phyloP scores from a whole-genome alignment of 2,888 invertebrate genomes.

The Dioctria linearis region DNA sequence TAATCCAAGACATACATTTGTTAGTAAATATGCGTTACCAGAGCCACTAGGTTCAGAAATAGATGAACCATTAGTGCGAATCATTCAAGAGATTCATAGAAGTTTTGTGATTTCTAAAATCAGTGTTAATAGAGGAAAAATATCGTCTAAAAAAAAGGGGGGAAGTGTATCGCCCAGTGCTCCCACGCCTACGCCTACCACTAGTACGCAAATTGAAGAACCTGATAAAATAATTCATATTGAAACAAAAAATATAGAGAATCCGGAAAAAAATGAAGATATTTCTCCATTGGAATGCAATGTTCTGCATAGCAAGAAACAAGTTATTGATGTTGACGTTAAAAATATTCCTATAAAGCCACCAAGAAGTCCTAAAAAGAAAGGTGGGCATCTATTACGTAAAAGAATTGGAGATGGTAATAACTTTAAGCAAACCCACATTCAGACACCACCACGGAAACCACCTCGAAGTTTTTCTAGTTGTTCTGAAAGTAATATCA shows the following conservation, averaged over 20 bases:
- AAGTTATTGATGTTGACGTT: not conserved
- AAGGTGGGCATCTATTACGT: conserved; percentile 65
- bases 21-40: conserved; percentile 22
- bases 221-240: conserved; percentile 30
- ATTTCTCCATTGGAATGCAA: not conserved
- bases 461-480: conserved; percentile 66
- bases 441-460: conserved; percentile 65
- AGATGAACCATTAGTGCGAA: conserved; percentile 68
- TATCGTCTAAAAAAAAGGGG: conserved; percentile 10
- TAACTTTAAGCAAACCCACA: conserved; percentile 63
- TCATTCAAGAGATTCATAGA: conserved; percentile 68
- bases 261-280: not conserved
- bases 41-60: conserved; percentile 36
- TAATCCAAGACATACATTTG: conserved; percentile 21
- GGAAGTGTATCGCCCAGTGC: not conserved
- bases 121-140: conserved; percentile 63
- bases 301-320: not conserved
- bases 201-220: conserved; percentile 1
- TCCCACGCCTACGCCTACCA: not conserved
- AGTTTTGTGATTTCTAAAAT: conserved; percentile 69
- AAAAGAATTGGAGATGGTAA: conserved; percentile 65
- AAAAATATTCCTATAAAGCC: not conserved
- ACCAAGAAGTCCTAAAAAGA: conserved; percentile 61
- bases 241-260: conserved; percentile 23
- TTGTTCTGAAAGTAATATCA: conserved; percentile 47